These are phyloP conservation scores for Poecile montanus DNA, from an alignment of 2,797 vertebrate genomes.

Conservation along the genomic window DNA sequence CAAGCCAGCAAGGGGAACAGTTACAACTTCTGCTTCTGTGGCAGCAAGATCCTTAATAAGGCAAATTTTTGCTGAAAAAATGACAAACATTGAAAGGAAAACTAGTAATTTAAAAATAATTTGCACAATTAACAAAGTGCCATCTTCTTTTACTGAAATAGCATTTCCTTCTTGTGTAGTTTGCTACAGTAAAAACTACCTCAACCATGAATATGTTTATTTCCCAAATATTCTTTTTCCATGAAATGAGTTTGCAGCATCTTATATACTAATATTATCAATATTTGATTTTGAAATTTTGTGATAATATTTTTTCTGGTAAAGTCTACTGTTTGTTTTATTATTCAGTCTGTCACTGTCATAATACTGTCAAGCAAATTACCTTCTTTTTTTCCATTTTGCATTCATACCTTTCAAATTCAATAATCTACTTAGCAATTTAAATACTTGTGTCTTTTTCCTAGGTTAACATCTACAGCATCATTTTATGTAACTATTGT, in stretches of 20 bases:
- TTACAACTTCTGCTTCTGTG: background rate
- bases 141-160: background rate
- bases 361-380: background rate
- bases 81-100: background rate
- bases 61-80: background rate
- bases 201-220: background rate
- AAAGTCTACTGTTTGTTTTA: background rate
- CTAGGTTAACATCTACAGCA: background rate
- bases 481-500: background rate
- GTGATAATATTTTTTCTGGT: background rate
- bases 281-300: background rate
- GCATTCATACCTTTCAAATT: background rate
- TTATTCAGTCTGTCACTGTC: background rate
- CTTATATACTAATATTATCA: background rate
- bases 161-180: background rate
- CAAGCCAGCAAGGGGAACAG: background rate
- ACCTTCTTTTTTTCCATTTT: background rate
- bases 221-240: background rate
- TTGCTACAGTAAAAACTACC: background rate
- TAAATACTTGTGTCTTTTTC: background rate
- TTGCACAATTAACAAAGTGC: background rate
- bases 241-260: background rate
- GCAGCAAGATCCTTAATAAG: background rate
- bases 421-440: background rate
- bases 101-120: background rate